Conservation (phyloP, 1,140 invertebrate genomes). For the Pentalonia nigronervosa region DNA sequence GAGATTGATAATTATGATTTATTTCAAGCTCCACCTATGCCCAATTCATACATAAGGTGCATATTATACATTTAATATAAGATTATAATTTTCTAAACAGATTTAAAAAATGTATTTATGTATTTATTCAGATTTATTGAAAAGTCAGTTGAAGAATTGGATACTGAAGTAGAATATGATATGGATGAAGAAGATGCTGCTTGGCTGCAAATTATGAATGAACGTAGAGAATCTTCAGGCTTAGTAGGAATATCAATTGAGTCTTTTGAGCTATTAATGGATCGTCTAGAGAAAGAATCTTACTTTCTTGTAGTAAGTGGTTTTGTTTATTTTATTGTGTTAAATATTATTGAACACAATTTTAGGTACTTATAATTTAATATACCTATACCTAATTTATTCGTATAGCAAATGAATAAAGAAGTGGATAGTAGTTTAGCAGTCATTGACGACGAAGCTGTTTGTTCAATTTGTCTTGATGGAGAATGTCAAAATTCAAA, state of each 20-base stretch:
- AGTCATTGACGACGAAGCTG: slow-evolving; percentile 95
- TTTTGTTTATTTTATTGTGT: neutral
- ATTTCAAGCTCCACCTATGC: slow-evolving; percentile 79
- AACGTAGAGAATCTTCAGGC: slow-evolving; percentile 74
- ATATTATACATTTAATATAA: neutral
- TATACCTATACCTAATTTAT: neutral
- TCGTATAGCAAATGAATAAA: slow-evolving; percentile 58
- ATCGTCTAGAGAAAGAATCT: slow-evolving; percentile 95
- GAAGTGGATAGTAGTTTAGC: slow-evolving; percentile 62
- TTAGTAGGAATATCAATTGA: slow-evolving; percentile 79
- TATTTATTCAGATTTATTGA: slow-evolving; percentile 81
- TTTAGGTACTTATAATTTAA: neutral
- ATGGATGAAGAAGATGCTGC: slow-evolving; percentile 96
- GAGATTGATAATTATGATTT: slow-evolving; percentile 80
- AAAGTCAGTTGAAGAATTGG: slow-evolving; percentile 91
- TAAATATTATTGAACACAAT: neutral
- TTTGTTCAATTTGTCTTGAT: slow-evolving; percentile 94
- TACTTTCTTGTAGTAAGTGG: slow-evolving; percentile 72
- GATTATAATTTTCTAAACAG: neutral
- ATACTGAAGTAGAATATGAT: slow-evolving; percentile 94
- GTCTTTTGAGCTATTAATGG: slow-evolving; percentile 93
- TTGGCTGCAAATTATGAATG: slow-evolving; percentile 90
- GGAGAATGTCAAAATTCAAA: slow-evolving; percentile 98
- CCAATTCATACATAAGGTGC: slow-evolving; percentile 77
- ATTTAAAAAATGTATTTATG: neutral